Percentiles rank a stretch among this genome's conserved stretches.
Conservation (phyloP, 1,140 invertebrate genomes). For the Littorina saxatilis region DNA sequence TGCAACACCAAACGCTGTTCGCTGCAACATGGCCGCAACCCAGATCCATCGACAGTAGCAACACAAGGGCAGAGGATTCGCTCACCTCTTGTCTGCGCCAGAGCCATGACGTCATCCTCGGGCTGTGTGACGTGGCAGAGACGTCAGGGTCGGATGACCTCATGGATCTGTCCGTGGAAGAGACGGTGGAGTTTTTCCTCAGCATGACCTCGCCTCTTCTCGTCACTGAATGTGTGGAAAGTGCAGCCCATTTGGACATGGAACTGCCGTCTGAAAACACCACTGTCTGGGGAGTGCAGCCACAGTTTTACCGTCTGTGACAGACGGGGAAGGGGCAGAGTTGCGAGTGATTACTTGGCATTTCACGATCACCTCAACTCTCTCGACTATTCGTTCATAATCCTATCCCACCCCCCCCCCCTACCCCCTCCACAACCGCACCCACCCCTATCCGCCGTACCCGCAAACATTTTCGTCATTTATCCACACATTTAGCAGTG, state of each 20-base stretch:
- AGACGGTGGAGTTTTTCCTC: slow-evolving; percentile 36
- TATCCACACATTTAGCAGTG: too few relatives aligned
- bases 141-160: slow-evolving; percentile 7
- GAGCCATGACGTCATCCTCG: background rate
- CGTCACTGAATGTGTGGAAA: background rate
- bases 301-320: too few relatives aligned
- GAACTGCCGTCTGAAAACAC: background rate
- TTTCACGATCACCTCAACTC: background rate
- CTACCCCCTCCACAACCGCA: too few relatives aligned
- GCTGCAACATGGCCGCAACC: background rate
- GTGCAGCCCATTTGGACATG: background rate
- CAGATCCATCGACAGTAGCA: too few relatives aligned
- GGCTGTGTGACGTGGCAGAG: too few relatives aligned
- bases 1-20: background rate
- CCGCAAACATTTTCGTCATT: too few relatives aligned
- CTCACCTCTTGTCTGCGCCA: too few relatives aligned
- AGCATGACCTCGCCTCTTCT: slow-evolving; percentile 27
- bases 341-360: too few relatives aligned
- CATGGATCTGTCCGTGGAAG: slow-evolving; percentile 25
- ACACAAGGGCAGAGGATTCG: too few relatives aligned
- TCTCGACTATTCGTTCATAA: background rate
- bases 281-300: background rate
- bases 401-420: background rate
- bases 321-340: too few relatives aligned
- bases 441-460: too few relatives aligned